These are phyloP conservation scores for Clarias macrocephalus DNA, from an alignment of 2,113 vertebrate genomes.

Conservation along the genomic window DNA sequence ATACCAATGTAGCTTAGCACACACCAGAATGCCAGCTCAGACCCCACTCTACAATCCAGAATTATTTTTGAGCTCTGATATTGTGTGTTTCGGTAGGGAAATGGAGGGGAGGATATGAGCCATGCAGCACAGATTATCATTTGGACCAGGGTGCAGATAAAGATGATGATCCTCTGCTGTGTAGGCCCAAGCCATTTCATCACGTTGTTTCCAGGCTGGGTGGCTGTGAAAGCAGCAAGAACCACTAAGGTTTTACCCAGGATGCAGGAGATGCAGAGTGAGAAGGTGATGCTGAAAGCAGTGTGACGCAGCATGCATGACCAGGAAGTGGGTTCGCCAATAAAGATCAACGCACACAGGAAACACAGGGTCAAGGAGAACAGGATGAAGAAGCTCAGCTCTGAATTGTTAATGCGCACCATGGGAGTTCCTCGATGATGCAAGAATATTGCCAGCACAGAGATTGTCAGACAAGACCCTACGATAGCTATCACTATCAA, in stretches of 20 bases:
- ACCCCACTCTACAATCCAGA: conserved; percentile 66
- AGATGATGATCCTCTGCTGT: conserved; percentile 65
- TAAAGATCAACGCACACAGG: conserved; percentile 64
- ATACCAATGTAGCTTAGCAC: conserved; percentile 67
- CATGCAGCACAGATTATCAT: conserved; percentile 64
- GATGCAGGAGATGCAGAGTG: conserved; percentile 69
- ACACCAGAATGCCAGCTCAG: conserved; percentile 64
- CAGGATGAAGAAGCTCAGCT: conserved; percentile 61
- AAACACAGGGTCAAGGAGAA: conserved; percentile 59
- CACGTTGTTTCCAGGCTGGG: conserved; percentile 64
- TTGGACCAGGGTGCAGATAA: conserved; percentile 61
- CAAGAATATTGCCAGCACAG: conserved; percentile 55
- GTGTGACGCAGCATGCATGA: conserved; percentile 70
- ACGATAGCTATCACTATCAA: conserved; percentile 54
- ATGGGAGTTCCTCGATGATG: conserved; percentile 56
- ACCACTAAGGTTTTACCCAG: conserved; percentile 71
- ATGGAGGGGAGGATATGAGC: conserved; percentile 62
- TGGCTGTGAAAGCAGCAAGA: conserved; percentile 65
- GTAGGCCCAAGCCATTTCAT: conserved; percentile 66
- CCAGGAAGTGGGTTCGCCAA: conserved; percentile 65
- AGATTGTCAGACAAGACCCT: conserved; percentile 50
- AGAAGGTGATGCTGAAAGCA: conserved; percentile 69
- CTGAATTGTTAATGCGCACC: conserved; percentile 59
- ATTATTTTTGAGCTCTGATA: conserved; percentile 63
- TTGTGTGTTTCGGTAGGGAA: conserved; percentile 57